phyloP scores from a whole-genome alignment of 1,140 invertebrate genomes.

The Polyergus mexicanus region DNA sequence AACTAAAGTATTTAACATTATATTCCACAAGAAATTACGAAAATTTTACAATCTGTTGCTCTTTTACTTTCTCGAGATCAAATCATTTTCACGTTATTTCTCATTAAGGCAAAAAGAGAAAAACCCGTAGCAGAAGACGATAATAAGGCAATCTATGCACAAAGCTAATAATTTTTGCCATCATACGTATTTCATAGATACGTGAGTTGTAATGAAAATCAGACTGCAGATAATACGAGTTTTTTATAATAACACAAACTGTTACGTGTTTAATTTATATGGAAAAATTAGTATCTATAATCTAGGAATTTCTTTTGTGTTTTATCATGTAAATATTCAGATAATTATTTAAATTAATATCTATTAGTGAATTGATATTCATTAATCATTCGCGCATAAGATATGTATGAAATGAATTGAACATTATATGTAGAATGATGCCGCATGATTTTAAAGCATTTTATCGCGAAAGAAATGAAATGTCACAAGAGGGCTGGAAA shows the following conservation, averaged over 20 bases:
- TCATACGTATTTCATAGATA: background rate
- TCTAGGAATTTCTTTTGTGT: background rate
- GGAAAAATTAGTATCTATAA: background rate
- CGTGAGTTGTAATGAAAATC: background rate
- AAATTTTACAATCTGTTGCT: background rate
- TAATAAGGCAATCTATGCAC: background rate
- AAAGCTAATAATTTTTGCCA: background rate
- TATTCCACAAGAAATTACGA: background rate
- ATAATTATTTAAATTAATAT: conserved; percentile 17
- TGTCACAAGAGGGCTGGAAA: background rate
- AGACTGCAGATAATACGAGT: background rate
- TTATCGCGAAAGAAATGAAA: conserved; percentile 1
- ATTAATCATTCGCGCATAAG: conserved; percentile 1
- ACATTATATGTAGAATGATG: background rate
- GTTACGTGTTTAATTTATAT: background rate
- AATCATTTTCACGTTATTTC: background rate
- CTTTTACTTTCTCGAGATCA: background rate
- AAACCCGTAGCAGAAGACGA: background rate
- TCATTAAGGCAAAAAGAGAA: background rate
- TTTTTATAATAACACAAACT: background rate
- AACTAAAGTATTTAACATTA: background rate
- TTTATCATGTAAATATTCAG: conserved; percentile 8
- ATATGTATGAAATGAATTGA: conserved; percentile 11
- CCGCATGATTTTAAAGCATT: background rate
- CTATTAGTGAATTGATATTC: background rate